Evolutionary conservation across 2,888 invertebrate genomes (phyloP).

Genomic region (Ommatoiulus sabulosus): DNA sequence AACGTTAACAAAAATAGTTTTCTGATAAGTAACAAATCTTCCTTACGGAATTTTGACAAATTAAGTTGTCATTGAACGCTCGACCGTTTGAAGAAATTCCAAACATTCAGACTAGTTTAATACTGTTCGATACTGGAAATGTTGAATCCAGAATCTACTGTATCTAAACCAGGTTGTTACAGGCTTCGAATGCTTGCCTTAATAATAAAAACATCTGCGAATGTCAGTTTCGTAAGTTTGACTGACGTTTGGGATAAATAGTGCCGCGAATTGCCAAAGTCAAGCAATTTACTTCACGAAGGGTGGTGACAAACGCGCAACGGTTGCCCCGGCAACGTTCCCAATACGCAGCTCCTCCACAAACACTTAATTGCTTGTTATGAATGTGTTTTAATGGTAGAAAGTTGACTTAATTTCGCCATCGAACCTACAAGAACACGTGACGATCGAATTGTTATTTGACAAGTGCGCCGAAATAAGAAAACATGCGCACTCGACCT

Average conservation of each 20-base stretch:
- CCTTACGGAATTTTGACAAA: too few relatives aligned
- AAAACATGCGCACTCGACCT: not conserved
- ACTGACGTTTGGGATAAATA: not conserved
- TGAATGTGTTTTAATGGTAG: slow-evolving; percentile 1
- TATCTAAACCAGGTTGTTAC: not conserved
- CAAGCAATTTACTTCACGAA: not conserved
- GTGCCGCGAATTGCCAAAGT: not conserved
- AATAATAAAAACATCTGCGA: not conserved
- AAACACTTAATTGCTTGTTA: not conserved
- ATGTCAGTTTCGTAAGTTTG: not conserved
- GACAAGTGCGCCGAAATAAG: not conserved
- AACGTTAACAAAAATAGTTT: too few relatives aligned
- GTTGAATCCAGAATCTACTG: too few relatives aligned
- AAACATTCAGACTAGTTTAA: too few relatives aligned
- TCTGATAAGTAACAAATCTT: too few relatives aligned
- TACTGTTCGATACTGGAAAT: too few relatives aligned
- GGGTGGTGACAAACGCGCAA: not conserved
- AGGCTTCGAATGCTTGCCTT: not conserved
- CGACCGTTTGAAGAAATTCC: too few relatives aligned
- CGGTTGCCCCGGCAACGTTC: not conserved
- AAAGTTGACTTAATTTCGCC: not conserved
- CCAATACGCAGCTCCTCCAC: not conserved
- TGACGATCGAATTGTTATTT: not conserved
- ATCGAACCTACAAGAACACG: not conserved
- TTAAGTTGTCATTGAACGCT: too few relatives aligned